Evolutionary conservation across 2,797 vertebrate genomes (phyloP).

Genomic region (Chromis chromis): DNA sequence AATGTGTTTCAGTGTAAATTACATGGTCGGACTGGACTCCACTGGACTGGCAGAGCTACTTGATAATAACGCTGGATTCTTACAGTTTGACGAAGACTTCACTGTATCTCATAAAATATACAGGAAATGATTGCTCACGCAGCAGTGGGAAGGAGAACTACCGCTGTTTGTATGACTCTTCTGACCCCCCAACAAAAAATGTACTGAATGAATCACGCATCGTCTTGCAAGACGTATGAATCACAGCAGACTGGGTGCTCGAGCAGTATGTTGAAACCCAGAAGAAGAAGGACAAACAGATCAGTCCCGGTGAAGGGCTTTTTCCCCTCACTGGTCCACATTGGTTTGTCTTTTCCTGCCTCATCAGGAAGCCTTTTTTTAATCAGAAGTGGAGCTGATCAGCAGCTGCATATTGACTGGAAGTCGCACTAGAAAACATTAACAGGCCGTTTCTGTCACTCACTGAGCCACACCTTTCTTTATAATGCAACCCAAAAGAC

Average conservation of each 20-base stretch:
- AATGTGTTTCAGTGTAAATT: slow-evolving; percentile 31
- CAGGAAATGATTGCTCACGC: slow-evolving; percentile 72
- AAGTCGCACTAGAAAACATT: slow-evolving; percentile 32
- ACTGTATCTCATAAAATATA: slow-evolving; percentile 24
- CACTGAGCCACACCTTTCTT: slow-evolving; percentile 61
- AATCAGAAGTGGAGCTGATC: slow-evolving; percentile 28
- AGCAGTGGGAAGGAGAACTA: slow-evolving; percentile 33
- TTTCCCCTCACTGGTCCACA: neutral
- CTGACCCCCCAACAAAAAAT: slow-evolving; percentile 22
- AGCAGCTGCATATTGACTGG: slow-evolving; percentile 23
- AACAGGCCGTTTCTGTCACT: slow-evolving; percentile 44
- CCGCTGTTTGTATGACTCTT: slow-evolving; percentile 47
- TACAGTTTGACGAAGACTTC: neutral
- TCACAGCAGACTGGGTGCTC: slow-evolving; percentile 38
- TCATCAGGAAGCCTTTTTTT: slow-evolving; percentile 1
- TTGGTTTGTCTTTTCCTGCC: slow-evolving; percentile 1
- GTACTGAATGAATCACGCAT: slow-evolving; percentile 36
- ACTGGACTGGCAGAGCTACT: slow-evolving; percentile 9
- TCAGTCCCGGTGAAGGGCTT: neutral
- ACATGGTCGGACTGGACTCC: slow-evolving; percentile 11
- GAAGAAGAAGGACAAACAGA: neutral
- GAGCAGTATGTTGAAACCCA: slow-evolving; percentile 26
- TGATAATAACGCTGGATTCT: slow-evolving; percentile 19
- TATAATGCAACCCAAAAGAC: slow-evolving; percentile 25
- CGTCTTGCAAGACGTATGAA: slow-evolving; percentile 54